Conservation (phyloP, 2,113 vertebrate species). For the Melozone crissalis region DNA sequence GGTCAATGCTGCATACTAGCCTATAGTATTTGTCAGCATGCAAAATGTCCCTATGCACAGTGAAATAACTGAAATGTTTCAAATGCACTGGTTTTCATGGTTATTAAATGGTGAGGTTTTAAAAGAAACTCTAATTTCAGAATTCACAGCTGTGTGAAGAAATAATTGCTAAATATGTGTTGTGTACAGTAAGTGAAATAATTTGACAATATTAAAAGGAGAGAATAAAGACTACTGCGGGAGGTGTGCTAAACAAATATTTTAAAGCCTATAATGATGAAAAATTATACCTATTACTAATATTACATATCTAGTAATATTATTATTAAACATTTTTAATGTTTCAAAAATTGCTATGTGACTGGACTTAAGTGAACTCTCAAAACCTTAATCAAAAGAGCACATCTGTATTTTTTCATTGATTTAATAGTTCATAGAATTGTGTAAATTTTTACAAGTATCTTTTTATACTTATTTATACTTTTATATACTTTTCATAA, state of each 20-base stretch:
- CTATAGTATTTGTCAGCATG: not conserved
- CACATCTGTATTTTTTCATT: not conserved
- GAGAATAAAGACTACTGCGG: not conserved
- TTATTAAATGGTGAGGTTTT: not conserved
- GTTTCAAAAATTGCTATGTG: not conserved
- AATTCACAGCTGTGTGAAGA: not conserved
- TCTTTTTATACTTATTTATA: too few relatives aligned
- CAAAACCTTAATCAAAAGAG: not conserved
- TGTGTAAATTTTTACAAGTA: not conserved
- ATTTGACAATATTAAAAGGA: not conserved
- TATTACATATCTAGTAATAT: not conserved
- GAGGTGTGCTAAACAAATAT: not conserved
- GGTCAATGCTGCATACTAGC: not conserved
- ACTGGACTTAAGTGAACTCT: not conserved
- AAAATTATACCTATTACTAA: not conserved
- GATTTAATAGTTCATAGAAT: not conserved
- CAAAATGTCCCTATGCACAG: not conserved
- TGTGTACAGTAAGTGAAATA: not conserved
- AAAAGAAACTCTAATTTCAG: not conserved
- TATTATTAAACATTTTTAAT: not conserved
- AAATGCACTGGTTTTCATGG: not conserved
- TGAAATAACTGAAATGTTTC: not conserved
- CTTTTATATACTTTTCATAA: not conserved
- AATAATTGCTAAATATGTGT: not conserved
- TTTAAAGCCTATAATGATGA: not conserved